Base-by-base conservation (phyloP, 2,113 vertebrate genomes). In the Stigmatopora argus region DNA sequence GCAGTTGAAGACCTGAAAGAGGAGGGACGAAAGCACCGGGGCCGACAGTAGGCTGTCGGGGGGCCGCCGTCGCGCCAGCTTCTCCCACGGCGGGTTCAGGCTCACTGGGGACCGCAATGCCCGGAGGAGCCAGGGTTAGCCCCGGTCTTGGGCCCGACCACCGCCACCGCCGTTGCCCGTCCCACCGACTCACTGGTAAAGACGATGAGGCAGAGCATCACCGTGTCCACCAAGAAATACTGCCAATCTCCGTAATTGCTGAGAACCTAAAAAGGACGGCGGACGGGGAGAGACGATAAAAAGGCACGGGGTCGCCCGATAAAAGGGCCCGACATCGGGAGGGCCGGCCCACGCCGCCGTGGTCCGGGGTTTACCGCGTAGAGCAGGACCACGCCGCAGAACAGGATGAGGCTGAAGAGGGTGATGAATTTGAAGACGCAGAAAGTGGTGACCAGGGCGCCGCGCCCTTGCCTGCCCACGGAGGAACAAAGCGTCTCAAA, bases 361-460 rank as follows among this genome's bases (percentile, higher is more conserved):
- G 26, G 26, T 31, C 26, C 26, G 26, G 26, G 26, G 2, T 31
- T 31, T 85, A 99, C 97, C 14, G 93, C 98, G 90, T 98, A 99
- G 0, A 98, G 92, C 26, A 98, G 90, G 51, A 92, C 94, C 82
- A 99, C 96, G 68, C 91, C 94, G 89, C 94, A 89, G 88, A 96
- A 98, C 86, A 98, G 96, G 89, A 99, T 99, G 81, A 99, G 94
- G 90, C 96, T 98, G 90, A 97, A 98, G n/a, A 99, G 83, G 73
- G 96, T 96, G 96, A 99, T 98, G 87, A 97, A 99, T 83, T 99
- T 99, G 86, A 99, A 99, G 3, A 99, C 95, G 12, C 6, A 60
- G 23, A 44, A 31, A 58, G 2, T 34, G 7, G 35, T 58, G 31
- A 63, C 14, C 84, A 99, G 91, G 78, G 97, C 97, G 34, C 96